Conservation (phyloP, 2,797 vertebrate genomes). For the Moxostoma hubbsi region DNA sequence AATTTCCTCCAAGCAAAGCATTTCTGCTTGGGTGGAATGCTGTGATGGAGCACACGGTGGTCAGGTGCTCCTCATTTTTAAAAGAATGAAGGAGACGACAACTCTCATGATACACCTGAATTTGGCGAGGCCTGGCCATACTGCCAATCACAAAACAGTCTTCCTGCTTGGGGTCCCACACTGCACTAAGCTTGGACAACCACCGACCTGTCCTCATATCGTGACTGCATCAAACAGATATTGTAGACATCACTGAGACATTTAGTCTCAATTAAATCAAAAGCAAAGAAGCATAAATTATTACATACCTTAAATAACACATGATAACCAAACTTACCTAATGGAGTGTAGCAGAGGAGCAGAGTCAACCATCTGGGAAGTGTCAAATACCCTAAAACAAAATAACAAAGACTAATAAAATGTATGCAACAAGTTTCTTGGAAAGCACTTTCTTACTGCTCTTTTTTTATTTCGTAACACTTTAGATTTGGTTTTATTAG, state of each 20-base stretch:
- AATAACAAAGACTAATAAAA: constrained; percentile 20
- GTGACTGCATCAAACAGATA: constrained; percentile 70
- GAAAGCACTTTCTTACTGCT: background rate
- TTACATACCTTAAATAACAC: background rate
- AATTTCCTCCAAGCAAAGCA: constrained; percentile 82
- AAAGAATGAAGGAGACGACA: constrained; percentile 77
- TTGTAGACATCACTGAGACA: background rate
- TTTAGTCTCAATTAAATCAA: too few relatives aligned
- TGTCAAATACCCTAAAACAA: constrained; percentile 83
- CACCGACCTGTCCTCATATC: constrained; percentile 81
- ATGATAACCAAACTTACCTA: constrained; percentile 68
- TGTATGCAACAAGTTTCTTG: background rate
- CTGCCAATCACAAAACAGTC: constrained; percentile 85
- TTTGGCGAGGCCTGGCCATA: constrained; percentile 70
- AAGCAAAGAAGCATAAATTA: background rate
- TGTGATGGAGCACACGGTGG: constrained; percentile 80
- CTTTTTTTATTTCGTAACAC: background rate
- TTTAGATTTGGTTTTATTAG: background rate
- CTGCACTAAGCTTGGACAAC: constrained; percentile 79
- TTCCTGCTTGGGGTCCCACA: constrained; percentile 89
- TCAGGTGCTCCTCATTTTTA: constrained; percentile 66
- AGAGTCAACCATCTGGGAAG: constrained; percentile 66
- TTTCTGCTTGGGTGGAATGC: constrained; percentile 81
- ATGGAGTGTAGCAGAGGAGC: constrained; percentile 70
- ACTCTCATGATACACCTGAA: constrained; percentile 79